Conservation (phyloP, 2,797 vertebrate genomes). For the Leptodactylus fallax region DNA sequence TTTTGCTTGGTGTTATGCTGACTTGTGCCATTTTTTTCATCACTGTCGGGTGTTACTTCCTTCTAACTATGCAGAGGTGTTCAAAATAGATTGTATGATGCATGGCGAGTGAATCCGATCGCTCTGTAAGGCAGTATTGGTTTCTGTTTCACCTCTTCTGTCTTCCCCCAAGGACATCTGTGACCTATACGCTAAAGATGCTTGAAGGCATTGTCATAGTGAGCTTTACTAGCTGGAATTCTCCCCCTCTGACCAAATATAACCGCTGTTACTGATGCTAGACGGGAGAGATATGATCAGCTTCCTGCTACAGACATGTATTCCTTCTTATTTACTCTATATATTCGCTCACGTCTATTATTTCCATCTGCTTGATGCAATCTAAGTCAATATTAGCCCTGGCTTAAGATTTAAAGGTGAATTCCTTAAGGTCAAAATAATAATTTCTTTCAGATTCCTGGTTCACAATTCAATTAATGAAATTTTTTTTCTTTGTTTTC, state of each 20-base stretch:
- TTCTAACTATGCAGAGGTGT: conserved; percentile 50
- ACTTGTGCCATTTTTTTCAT: background rate
- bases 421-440: conserved; percentile 50
- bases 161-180: conserved; percentile 61
- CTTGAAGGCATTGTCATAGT: background rate
- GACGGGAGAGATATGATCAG: conserved; percentile 17
- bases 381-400: conserved; percentile 45
- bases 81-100: conserved; percentile 61
- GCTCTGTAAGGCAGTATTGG: conserved; percentile 62
- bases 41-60: conserved; percentile 18
- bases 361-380: conserved; percentile 53
- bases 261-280: conserved; percentile 13
- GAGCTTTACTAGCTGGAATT: conserved; percentile 35
- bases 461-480: conserved; percentile 20
- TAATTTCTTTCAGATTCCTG: conserved; percentile 6
- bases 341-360: conserved; percentile 29
- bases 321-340: conserved; percentile 32
- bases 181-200: conserved; percentile 51
- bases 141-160: conserved; percentile 54
- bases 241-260: conserved; percentile 43
- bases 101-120: conserved; percentile 32
- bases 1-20: conserved; percentile 1
- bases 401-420: conserved; percentile 47
- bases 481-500: background rate
- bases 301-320: background rate